phyloP scores from a whole-genome alignment of 1,140 invertebrate genomes.

The Ceratina japonica region DNA sequence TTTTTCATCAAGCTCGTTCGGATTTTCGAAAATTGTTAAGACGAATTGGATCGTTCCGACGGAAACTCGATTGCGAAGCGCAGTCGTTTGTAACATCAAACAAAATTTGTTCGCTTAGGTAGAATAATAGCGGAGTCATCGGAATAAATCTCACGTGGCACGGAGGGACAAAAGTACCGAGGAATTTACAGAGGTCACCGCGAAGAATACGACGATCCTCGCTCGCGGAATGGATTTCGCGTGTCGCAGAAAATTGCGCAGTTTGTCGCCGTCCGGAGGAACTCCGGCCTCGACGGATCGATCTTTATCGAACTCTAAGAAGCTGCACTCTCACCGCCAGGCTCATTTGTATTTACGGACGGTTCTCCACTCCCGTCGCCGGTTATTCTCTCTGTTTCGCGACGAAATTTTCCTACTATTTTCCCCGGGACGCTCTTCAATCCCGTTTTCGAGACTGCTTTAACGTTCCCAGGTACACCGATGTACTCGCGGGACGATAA shows the following conservation, averaged over 20 bases:
- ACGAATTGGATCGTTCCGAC: no score
- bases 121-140: no score
- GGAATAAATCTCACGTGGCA: constrained; percentile 17
- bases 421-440: not conserved
- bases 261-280: constrained; percentile 8
- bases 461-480: not conserved
- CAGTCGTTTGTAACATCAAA: no score
- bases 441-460: not conserved
- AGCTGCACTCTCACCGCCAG: not conserved
- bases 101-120: no score
- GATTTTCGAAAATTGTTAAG: no score
- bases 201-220: not conserved
- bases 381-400: not conserved
- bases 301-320: constrained; percentile 21
- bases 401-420: not conserved
- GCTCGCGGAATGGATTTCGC: constrained; percentile 32
- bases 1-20: no score
- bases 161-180: not conserved
- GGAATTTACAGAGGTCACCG: not conserved
- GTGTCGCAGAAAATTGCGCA: constrained; percentile 14
- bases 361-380: not conserved
- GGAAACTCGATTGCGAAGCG: no score
- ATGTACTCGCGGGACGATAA: no score
- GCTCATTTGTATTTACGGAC: not conserved
- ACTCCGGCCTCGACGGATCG: not conserved